These are phyloP conservation scores for Metopolophium dirhodum DNA, from an alignment of 1,140 invertebrate species.

Conservation along the genomic window DNA sequence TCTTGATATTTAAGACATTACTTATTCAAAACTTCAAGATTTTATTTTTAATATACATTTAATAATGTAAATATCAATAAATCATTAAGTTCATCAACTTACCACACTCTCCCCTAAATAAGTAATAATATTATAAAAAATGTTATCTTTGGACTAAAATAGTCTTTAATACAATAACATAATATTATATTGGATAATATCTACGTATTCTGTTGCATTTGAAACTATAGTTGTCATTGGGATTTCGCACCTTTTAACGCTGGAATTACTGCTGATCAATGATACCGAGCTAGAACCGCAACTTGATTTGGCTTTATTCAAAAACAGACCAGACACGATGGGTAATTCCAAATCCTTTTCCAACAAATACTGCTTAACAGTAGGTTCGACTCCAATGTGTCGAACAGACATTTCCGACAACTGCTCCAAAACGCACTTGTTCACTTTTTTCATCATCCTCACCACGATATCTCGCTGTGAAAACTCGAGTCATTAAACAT, in stretches of 20 bases:
- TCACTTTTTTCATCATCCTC: constrained; percentile 59
- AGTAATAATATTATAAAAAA: too few relatives aligned
- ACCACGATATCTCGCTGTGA: constrained; percentile 38
- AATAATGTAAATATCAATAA: too few relatives aligned
- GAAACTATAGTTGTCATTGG: not conserved
- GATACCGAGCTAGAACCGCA: constrained; percentile 8
- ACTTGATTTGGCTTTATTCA: constrained; percentile 13
- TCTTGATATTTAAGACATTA: too few relatives aligned
- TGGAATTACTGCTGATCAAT: not conserved
- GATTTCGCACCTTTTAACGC: not conserved
- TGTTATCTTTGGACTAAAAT: too few relatives aligned
- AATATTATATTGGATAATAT: too few relatives aligned
- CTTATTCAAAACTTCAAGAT: too few relatives aligned
- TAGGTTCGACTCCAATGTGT: constrained; percentile 60
- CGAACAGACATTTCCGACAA: constrained; percentile 60
- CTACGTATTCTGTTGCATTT: not conserved
- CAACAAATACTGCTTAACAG: constrained; percentile 59
- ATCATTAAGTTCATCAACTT: too few relatives aligned
- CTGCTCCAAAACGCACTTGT: constrained; percentile 60
- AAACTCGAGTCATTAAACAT: not conserved
- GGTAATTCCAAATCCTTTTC: constrained; percentile 60
- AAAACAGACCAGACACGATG: not conserved
- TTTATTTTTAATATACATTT: too few relatives aligned
- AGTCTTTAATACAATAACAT: too few relatives aligned
- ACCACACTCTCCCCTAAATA: too few relatives aligned